Percentiles rank a stretch among this genome's conserved stretches.
Evolutionary conservation across 2,797 vertebrate species (phyloP).

Genomic region (Mormyrops attenuatus): DNA sequence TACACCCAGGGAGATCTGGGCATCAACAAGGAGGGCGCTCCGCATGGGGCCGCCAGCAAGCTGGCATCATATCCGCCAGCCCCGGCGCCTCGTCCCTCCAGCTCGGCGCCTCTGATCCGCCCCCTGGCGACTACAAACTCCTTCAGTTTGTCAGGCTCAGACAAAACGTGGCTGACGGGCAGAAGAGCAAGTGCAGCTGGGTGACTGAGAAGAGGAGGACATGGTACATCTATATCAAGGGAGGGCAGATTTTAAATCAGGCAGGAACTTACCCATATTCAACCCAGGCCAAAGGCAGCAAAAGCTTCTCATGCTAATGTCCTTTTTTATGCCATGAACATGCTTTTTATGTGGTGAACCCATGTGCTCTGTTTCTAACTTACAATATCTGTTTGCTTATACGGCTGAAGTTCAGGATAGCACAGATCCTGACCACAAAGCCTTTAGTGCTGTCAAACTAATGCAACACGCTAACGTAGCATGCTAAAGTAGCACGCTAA

Average conservation of each 20-base stretch:
- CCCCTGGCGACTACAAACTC: neutral
- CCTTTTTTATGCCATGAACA: neutral
- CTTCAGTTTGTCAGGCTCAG: neutral
- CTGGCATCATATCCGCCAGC: neutral
- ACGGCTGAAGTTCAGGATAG: neutral
- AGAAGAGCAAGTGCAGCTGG: neutral
- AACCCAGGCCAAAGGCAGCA: neutral
- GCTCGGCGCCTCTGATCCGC: neutral
- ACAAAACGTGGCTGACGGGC: neutral
- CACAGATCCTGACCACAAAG: neutral
- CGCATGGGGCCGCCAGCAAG: neutral
- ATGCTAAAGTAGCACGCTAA: neutral
- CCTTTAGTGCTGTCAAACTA: neutral
- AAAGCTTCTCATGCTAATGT: neutral
- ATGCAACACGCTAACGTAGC: neutral
- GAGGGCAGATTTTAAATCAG: neutral
- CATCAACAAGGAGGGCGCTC: neutral
- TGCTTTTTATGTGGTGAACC: neutral
- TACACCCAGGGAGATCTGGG: neutral
- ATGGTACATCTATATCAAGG: neutral
- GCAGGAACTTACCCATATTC: neutral
- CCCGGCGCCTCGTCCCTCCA: neutral
- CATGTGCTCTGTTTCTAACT: neutral
- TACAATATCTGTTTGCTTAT: neutral
- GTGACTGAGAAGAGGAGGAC: neutral